Evolutionary conservation across 2,797 vertebrate genomes (phyloP), one percentile per base, ranked within the genome.

Genomic region (Ceyx erithaca): DNA sequence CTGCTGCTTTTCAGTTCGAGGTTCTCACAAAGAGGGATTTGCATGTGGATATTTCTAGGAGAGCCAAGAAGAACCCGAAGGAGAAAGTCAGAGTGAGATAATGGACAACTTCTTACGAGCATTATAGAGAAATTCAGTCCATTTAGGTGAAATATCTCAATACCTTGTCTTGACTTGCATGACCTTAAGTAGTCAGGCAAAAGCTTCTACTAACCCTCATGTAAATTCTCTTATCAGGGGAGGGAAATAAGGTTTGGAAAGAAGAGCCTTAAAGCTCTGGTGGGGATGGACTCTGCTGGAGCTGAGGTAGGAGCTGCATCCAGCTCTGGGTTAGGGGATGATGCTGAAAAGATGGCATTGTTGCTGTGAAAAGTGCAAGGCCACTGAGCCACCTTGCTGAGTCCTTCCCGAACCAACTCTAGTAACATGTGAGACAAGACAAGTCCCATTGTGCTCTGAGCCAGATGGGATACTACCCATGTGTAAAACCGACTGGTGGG

Each of bases 401-500:
- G 26, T 18, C 48, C 12, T 40, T 77, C 23, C 72, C 10, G 22
- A 25, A 23, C 19, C 49, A 71, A 18, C 10, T 71, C 4, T 35
- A 31, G 22, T 2, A 43, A 18, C 2, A 4, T 1, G 2, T 30
- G 48, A 52, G 25, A 26, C 37, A 31, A 31, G 43, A 58, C 37
- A 16, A 45, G 37, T 23, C 45, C 57, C 8, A 1, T 59, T 25
- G 31, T 23, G 25, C 40, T 41, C 1, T 30, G 51, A 33, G 26
- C 21, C 67, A 61, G 14, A 26, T 55, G 62, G 67, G 25, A 51
- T 46, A 49, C 17, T 15, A 54, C 6, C 22, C 6, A 0, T 0
- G 0, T 6, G 40, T 23, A 51, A 43, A 66, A 77, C 28, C 16
- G 30, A 20, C 15, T 0, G 0, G 23, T 22, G 23, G 57, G 13